Evolutionary conservation across 1,140 invertebrate genomes (phyloP).

Genomic region (Lysiphlebus fabarum): DNA sequence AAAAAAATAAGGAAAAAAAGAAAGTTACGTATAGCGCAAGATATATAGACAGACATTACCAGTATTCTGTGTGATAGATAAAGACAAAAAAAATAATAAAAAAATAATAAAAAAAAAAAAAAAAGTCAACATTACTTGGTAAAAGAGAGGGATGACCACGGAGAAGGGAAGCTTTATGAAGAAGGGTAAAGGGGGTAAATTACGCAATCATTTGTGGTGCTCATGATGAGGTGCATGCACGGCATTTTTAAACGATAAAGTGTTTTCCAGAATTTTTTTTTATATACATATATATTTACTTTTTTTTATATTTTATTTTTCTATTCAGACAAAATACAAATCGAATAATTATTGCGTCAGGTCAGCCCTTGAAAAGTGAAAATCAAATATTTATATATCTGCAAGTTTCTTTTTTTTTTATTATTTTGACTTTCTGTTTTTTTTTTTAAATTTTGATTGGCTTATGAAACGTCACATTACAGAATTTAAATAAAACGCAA

Average conservation of each 20-base stretch:
- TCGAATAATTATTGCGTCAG: conserved; percentile 23
- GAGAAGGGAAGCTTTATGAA: background rate
- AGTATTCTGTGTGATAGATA: background rate
- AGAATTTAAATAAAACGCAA: conserved; percentile 7
- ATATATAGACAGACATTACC: background rate
- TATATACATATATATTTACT: too few species aligned
- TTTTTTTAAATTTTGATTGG: conserved; percentile 1
- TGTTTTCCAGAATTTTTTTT: conserved; percentile 32
- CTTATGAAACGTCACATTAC: background rate
- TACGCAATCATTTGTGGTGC: conserved; percentile 29
- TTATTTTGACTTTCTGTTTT: background rate
- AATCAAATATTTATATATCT: conserved; percentile 21
- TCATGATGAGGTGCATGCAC: conserved; percentile 29
- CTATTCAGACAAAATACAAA: conserved; percentile 27
- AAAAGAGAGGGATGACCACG: background rate
- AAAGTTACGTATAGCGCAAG: conserved; percentile 14
- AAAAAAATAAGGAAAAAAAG: conserved; percentile 13
- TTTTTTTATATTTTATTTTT: too few species aligned
- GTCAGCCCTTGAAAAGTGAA: conserved; percentile 39
- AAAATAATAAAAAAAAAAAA: conserved; percentile 20
- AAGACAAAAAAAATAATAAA: conserved; percentile 10
- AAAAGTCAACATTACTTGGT: conserved; percentile 14
- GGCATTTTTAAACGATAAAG: conserved; percentile 30
- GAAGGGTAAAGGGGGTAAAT: conserved; percentile 19
- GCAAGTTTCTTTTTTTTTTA: conserved; percentile 5